Conservation (phyloP, 1,140 invertebrate genomes). For the Leptinotarsa undecemlineata region DNA sequence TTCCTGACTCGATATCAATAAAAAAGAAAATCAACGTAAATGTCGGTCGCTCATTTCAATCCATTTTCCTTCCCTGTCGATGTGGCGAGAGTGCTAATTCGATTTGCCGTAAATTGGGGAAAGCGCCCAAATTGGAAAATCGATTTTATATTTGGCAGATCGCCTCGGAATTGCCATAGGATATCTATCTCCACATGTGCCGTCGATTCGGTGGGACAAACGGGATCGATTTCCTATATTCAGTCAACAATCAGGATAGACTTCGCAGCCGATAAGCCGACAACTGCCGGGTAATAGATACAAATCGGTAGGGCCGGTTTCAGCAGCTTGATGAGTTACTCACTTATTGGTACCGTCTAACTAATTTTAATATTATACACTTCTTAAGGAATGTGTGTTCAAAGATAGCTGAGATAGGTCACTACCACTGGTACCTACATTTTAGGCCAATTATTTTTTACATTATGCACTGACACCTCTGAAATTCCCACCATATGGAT, state of each 20-base stretch:
- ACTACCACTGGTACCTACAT: too few species aligned
- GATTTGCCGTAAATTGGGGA: slow-evolving; percentile 27
- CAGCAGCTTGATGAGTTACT: too few species aligned
- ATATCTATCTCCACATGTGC: slow-evolving; percentile 14
- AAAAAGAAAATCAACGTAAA: not conserved
- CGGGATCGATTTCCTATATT: slow-evolving; percentile 3
- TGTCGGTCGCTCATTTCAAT: not conserved
- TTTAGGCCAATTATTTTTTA: too few species aligned
- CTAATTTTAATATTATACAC: too few species aligned
- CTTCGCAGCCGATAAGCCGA: not conserved
- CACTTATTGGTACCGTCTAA: too few species aligned
- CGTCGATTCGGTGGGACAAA: not conserved
- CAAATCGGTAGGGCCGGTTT: not conserved
- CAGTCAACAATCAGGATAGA: not conserved
- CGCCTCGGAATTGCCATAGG: slow-evolving; percentile 13
- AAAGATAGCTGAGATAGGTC: too few species aligned
- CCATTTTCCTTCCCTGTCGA: not conserved
- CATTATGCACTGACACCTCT: too few species aligned
- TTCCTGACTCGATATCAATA: not conserved
- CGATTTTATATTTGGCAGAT: slow-evolving; percentile 23
- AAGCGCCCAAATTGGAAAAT: slow-evolving; percentile 25
- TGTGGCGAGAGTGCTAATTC: slow-evolving; percentile 22
- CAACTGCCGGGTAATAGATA: not conserved
- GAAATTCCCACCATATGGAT: too few species aligned
- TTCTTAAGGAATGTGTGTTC: too few species aligned